Base-by-base conservation (phyloP, 2,888 invertebrate species). In the Eristalinus aeneus region DNA sequence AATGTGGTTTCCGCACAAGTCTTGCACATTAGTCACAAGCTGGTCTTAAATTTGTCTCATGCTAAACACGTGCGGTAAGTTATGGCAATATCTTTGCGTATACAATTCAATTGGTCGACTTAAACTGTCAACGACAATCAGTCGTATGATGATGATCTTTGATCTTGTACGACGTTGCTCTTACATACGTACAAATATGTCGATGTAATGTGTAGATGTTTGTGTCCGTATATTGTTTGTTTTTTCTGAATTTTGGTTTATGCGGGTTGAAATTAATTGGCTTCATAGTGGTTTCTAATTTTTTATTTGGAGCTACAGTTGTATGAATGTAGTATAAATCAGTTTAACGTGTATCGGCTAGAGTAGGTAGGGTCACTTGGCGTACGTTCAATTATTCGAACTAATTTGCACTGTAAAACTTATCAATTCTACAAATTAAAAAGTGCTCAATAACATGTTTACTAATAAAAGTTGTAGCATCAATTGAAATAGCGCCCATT, bases 381-480 rank as follows among this genome's bases (percentile, higher is more conserved):
- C 32, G 39, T 53, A 58, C 23, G 53, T 46, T 54, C 36, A 20
- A 82, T 72, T 76, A 65, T 56, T 23, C 32, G 20, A 74, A 20
- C 58, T 31, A 53, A 67, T 82, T 82, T 83, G 46, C 77, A 68
- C 64, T n/a, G 2, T 71, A 53, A 58, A 73, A 74, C 78, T 83
- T 74, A 69, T 5, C 58, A 78, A 78, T 78, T 74, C 64, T 34
- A 78, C 65, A 74, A 74, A 74, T 78, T 74, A 78, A 73, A 63
- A 63, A 22, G 58, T 27, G 39, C 46, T 69, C n/a, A 23, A 53
- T 61, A 67, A 67, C 58, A 75, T 16, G 68, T 71, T 64, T 58
- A 39, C 31, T 58, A 64, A 78, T 58, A 12, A 32, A 32, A 71
- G 31, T 58, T 71, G 46, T 71, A 64, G 16, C 69, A 79, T 56